Percentiles rank a stretch among this genome's conserved stretches.
phyloP scores from a whole-genome alignment of 1,140 invertebrate species.

The Drosophila ananassae region DNA sequence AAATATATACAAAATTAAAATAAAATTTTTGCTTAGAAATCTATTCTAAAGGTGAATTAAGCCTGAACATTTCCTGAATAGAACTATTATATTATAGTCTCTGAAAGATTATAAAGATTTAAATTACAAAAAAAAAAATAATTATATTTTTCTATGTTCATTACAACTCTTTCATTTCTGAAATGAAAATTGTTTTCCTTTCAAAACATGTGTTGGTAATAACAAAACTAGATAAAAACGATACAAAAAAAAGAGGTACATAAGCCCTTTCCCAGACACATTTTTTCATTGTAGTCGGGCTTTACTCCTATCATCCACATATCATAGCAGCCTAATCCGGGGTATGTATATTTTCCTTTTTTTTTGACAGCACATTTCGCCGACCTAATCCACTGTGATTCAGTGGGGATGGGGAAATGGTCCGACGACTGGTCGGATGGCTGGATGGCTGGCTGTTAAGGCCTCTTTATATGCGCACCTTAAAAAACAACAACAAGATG shows the following conservation, averaged over 20 bases:
- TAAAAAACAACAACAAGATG: slow-evolving; percentile 74
- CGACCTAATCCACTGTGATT: slow-evolving; percentile 53
- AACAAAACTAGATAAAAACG: neutral
- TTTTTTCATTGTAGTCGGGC: neutral
- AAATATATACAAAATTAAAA: neutral
- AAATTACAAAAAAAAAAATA: no score
- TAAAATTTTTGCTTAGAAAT: neutral
- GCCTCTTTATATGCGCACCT: slow-evolving; percentile 78
- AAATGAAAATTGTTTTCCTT: neutral
- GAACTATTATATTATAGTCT: neutral
- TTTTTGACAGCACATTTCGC: slow-evolving; percentile 30
- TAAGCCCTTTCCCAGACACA: neutral
- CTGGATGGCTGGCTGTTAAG: slow-evolving; percentile 57
- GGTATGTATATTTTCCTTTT: slow-evolving; percentile 16
- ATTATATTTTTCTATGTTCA: neutral
- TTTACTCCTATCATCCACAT: slow-evolving; percentile 12
- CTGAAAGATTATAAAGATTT: neutral
- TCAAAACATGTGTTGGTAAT: neutral
- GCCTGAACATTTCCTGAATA: no score
- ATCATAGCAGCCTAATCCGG: slow-evolving; percentile 21
- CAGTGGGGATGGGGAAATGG: slow-evolving; percentile 30
- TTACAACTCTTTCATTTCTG: neutral
- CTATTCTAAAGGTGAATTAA: no score
- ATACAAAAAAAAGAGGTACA: neutral
- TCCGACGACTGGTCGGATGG: slow-evolving; percentile 41